Evolutionary conservation across 2,888 invertebrate species (phyloP), one percentile per base, ranked within the genome.

Genomic region (Drosophila kanekoi): DNA sequence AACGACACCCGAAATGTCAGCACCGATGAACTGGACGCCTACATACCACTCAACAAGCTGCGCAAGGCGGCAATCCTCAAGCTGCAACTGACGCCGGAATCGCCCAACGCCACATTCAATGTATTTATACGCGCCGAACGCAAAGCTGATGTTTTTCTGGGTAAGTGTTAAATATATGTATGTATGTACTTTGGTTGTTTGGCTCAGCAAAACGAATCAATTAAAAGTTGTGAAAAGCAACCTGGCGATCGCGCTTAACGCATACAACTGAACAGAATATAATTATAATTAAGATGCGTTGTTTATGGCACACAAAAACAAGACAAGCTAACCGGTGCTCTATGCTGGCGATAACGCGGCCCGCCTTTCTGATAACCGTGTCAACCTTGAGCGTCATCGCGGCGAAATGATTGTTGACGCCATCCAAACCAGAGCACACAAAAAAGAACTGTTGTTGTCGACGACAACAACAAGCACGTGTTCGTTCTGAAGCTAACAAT

Each of bases 101-200:
- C 73, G 28, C 38, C 66, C 14, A 68, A 81, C 1, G 57, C 69
- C 4, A 72, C 82, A 38, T 92, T 91, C 71, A 89, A 81, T 64
- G 91, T 92, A 16, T 90, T 90, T 56, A 82, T 92, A 38, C 79
- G 91, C 64, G 92, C 91, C 58, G 91, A 91, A 64, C 90, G 91
- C n/a, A 91, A 91, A 75, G 88, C 91, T 28, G 91, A 91, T 77
- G 70, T 87, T 51, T 91, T 91, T 75, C 74, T 91, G 41, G 90
- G 91, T 91, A 68, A 91, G 91, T 80, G 45, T 40, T 52, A n/a
- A 3, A 10, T 13, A 5, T 11, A 23, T 4, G 23, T 23, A 23
- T 4, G 23, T 23, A 28, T 28, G 28, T 28, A 28, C 23, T 28
- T 35, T 35, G 10, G 23, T 18, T n/a, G 48, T 43, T 41, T n/a